Evolutionary conservation across 2,797 vertebrate genomes (phyloP), one percentile per base, ranked within the genome.

Genomic region (Cuculus canorus): DNA sequence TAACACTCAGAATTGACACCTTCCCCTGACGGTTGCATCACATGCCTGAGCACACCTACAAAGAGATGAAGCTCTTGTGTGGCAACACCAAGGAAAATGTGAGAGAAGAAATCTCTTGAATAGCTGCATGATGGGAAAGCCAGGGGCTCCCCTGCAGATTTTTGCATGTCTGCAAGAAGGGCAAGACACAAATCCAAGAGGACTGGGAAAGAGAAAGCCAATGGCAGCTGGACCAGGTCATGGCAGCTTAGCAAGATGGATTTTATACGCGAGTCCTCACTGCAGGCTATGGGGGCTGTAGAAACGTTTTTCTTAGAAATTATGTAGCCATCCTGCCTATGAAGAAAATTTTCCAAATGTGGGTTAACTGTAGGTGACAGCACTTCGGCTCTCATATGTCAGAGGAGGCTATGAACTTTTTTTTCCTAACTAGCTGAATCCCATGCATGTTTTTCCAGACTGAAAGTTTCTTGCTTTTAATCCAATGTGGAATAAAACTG

Each of bases 281-380:
- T 91, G 68, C 37, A 75, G 78, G 48, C 71, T 64, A 47, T 61
- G 37, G 53, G 60, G 65, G 47, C 39, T 76, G 25, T 43, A 75
- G 69, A 87, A 95, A 69, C 48, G 33, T 54, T 91, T 85, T 92
- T 81, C 82, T 89, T 88, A 72, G 82, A 94, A 90, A 93, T 75
- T 1, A 75, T 65, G n/a, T n/a, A 72, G 84, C 79, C 21, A 78
- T 83, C 39, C 39, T 60, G 16, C 11, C 66, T 79, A 45, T 28
- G 48, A 94, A 95, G 63, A 77, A 91, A 64, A 79, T 92, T 78
- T 72, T 64, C 76, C 45, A 91, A 92, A 92, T 68, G 19, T 96
- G 82, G 63, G 89, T 92, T 92, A 94, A 95, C 95, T 37, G 65
- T 88, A 92, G 84, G 84, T 92, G 91, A 91, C 66, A 91, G 81